Base-by-base conservation (phyloP, 2,797 vertebrate species). In the Lepilemur ruficaudatus region DNA sequence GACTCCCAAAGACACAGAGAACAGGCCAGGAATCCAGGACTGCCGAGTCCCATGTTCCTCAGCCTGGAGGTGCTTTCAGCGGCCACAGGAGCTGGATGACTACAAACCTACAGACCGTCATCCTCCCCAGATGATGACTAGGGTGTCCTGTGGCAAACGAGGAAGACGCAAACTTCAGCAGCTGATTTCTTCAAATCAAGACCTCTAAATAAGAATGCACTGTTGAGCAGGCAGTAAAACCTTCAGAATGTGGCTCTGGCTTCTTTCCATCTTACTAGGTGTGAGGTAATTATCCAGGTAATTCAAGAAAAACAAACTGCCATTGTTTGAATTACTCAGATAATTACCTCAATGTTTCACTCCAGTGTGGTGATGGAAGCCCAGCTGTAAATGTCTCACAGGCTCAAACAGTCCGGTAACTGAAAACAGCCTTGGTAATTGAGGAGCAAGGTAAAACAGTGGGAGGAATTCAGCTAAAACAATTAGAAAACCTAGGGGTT, bases 291-390 rank as follows among this genome's bases (percentile, higher is more conserved):
- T 97, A 98, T 89, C 76, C 91, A 97, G 94, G 96, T 97, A 97
- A 97, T 98, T 98, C 97, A 96, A 89, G 69, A 96, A 97, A 97
- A 98, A 94, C 96, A 97, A 98, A 98, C 52, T 73, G 50, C 94
- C 48, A 52, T 97, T 95, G 93, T 93, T 93, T 95, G 95, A 96
- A 97, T 97, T 97, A 97, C 86, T 98, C 94, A 83, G 73, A 94
- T 96, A 97, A 98, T 98, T 95, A 96, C 95, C 96, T 97, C 80
- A 90, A 57, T 65, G 89, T 93, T 97, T 72, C 55, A 75, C 32
- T 89, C 76, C 50, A 57, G 48, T 20, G 67, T 10, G 18, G 63
- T 84, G 87, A 69, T 52, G n/a, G 87, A 93, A 89, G 55, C 59
- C 83, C 89, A 81, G 96, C 92, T 96, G 35, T 87, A 80, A 92